These are phyloP conservation scores for Felis chaus DNA, from an alignment of 2,113 vertebrate species.

Conservation along the genomic window DNA sequence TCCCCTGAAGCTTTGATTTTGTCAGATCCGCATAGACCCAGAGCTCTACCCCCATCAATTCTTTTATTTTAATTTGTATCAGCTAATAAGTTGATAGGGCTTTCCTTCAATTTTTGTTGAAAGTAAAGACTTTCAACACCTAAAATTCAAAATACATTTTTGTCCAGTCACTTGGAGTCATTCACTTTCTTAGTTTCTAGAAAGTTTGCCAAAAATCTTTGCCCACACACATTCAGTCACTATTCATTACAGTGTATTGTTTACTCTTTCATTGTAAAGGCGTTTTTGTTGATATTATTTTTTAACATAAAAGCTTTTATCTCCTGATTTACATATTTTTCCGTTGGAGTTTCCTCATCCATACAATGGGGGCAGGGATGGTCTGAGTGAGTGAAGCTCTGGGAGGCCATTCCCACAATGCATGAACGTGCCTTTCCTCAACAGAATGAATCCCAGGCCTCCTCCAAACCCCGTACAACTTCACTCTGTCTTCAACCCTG, in stretches of 20 bases:
- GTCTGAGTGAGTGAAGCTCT: neutral
- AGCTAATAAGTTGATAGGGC: neutral
- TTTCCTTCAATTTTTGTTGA: neutral
- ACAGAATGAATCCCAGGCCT: neutral
- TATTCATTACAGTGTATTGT: neutral
- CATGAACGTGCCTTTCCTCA: neutral
- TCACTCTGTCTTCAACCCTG: neutral
- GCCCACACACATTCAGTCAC: neutral
- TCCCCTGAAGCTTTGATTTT: neutral
- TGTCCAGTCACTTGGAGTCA: neutral
- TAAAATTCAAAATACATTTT: neutral
- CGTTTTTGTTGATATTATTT: too few species aligned
- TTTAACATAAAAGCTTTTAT: neutral
- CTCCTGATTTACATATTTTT: neutral
- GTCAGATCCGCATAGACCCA: neutral
- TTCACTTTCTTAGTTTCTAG: neutral
- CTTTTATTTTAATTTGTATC: neutral
- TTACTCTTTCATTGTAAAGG: neutral
- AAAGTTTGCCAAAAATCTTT: neutral
- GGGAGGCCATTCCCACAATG: neutral
- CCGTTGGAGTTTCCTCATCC: neutral
- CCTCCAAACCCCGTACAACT: neutral
- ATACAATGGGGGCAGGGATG: too few species aligned
- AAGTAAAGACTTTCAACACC: neutral
- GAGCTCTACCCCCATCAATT: neutral